Evolutionary conservation across 2,888 invertebrate species (phyloP).

Genomic region (Stictocephala bisonia): DNA sequence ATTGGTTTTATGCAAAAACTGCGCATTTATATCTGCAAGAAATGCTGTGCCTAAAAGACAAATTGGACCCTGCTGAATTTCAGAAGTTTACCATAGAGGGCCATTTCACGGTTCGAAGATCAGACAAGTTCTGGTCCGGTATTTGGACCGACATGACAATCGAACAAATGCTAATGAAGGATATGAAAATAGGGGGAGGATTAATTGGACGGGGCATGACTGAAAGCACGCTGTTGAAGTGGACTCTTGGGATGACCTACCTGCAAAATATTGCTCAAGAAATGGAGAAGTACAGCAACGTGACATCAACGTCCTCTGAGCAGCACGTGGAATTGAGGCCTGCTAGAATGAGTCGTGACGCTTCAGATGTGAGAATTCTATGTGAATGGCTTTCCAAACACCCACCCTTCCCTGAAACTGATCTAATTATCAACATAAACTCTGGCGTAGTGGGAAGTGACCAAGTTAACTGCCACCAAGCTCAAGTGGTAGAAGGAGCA

Average conservation of each 20-base stretch:
- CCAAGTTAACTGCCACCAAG: slow-evolving; percentile 60
- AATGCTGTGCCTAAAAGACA: slow-evolving; percentile 39
- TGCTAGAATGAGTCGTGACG: slow-evolving; percentile 60
- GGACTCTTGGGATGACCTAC: slow-evolving; percentile 40
- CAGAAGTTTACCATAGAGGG: slow-evolving; percentile 39
- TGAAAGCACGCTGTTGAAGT: slow-evolving; percentile 40
- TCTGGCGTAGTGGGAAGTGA: slow-evolving; percentile 60
- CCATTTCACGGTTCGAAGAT: slow-evolving; percentile 49
- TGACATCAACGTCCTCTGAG: slow-evolving; percentile 36
- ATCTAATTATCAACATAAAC: slow-evolving; percentile 59
- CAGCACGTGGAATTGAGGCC: slow-evolving; percentile 60
- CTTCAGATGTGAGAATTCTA: slow-evolving; percentile 59
- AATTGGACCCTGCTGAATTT: slow-evolving; percentile 39
- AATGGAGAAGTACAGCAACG: slow-evolving; percentile 50
- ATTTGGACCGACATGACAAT: slow-evolving; percentile 56
- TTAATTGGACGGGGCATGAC: slow-evolving; percentile 52
- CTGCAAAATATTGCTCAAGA: slow-evolving; percentile 33
- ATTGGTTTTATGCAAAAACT: slow-evolving; percentile 56
- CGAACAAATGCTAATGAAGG: slow-evolving; percentile 61
- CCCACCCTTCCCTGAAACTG: slow-evolving; percentile 52
- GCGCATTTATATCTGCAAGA: slow-evolving; percentile 56
- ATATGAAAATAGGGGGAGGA: slow-evolving; percentile 59
- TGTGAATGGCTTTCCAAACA: slow-evolving; percentile 53
- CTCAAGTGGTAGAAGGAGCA: slow-evolving; percentile 57
- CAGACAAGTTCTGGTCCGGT: slow-evolving; percentile 50